Evolutionary conservation across 2,888 invertebrate species (phyloP), one percentile per base, ranked within the genome.

Genomic region (Idaea dimidiata): DNA sequence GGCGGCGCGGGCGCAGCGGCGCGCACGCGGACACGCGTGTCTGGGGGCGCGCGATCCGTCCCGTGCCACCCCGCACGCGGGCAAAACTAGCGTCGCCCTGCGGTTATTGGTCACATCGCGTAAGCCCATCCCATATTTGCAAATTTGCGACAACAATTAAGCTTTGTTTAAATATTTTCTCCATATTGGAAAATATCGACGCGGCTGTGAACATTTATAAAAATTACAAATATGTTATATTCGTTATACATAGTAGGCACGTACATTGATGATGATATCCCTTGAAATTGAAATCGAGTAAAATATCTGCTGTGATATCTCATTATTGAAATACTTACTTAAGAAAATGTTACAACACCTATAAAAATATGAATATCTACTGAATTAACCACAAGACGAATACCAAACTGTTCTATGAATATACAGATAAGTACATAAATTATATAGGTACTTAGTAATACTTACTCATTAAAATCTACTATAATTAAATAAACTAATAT

Each of bases 91-190:
- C 87, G 83, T 78, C 81, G 82, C 85, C 82, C 77, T 86, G 94
- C 94, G 93, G 94, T 94, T 94, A 92, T 92, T 94, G 94, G 94
- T 94, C 94, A 94, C 94, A 94, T 94, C 94, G 94, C 94, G 94
- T 94, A 94, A 94, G 94, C 94, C 94, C 94, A 94, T 94, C 94
- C 94, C 94, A 94, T 93, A 73, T 86, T 91, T 89, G 85, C 89
- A 88, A 88, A 67, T 83, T 91, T 87, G 87, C 92, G 91, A 92
- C 92, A 92, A 92, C 92, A 92, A 92, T 92, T 92, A 92, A 92
- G 92, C 92, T 91, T 90, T 89, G 91, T 91, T 90, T 87, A 77
- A 66, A 81, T 75, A 73, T 78, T 76, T 78, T 86, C 82, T 81
- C 84, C 75, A 64, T 78, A 82, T 77, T 69, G 82, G 84, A 85